Base-by-base conservation (phyloP, 2,113 vertebrate genomes). In the Bujurquina vittata region DNA sequence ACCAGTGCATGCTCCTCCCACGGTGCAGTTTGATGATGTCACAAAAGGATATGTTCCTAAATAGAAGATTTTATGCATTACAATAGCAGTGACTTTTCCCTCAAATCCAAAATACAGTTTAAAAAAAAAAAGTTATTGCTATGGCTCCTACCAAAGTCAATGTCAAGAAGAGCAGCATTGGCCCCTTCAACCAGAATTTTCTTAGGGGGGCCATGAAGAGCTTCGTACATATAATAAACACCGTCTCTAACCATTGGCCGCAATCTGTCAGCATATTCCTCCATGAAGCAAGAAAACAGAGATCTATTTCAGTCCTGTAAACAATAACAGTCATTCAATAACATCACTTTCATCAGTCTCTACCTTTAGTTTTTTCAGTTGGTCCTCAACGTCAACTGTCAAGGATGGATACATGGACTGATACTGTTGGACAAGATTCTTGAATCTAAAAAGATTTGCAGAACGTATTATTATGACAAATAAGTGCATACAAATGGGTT, bases 121-220 rank as follows among this genome's bases (percentile, higher is more conserved):
- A 49, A n/a, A 2, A 22, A 33, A 59, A 46, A 40, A 55, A 80
- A 4, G 3, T 35, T 35, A 33, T 49, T 0, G 3, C 3, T 15
- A 11, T 22, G 10, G 52, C 33, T 0, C 35, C n/a, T 91, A 99
- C 98, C 98, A 73, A 99, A 99, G 93, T 99, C 98, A 54, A 99
- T 99, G 95, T 99, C 98, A 2, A 99, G 97, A 35, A 99, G 95
- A 59, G 98, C 97, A 7, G 98, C 98, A 10, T 99, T 99, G 86
- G 98, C 98, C n/a, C 98, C 98, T 92, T 99, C 98, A 75, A 98
- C 97, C 59, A 99, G 95, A 81, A 99, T 97, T 85, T 97, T 99
- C 95, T 99, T 99, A 17, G 95, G 94, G 61, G 97, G 76, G 57
- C 98, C 97, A 3, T 99, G 98, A 79, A 99, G 96, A 2, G 97